A percentile compares a stretch with the other conserved stretches of the same genome.
Evolutionary conservation across 2,888 invertebrate genomes (phyloP).

Genomic region (Orchesellides sinensis): DNA sequence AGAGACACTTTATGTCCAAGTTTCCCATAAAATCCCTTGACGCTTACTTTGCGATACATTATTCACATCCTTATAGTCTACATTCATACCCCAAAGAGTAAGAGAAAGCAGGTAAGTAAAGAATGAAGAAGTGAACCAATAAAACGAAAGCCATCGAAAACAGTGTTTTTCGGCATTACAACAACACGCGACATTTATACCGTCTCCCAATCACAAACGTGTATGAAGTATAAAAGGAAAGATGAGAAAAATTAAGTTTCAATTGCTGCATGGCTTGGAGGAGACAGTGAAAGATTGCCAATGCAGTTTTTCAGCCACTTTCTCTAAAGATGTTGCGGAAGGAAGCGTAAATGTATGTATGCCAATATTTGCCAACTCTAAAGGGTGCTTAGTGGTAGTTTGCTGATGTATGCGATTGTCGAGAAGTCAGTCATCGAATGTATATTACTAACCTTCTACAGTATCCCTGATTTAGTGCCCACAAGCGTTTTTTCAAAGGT

Average conservation of each 20-base stretch:
- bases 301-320: slow-evolving; percentile 8
- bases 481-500: neutral
- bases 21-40: slow-evolving; percentile 47
- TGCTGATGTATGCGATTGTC: neutral
- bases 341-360: neutral
- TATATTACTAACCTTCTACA: neutral
- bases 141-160: neutral
- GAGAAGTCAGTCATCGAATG: neutral
- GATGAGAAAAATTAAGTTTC: slow-evolving; percentile 45
- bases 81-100: neutral
- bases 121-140: slow-evolving; percentile 25
- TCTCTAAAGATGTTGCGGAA: neutral
- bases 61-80: slow-evolving; percentile 16
- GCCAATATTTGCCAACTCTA: neutral
- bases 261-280: slow-evolving; percentile 12
- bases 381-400: neutral
- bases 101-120: slow-evolving; percentile 23
- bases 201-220: slow-evolving; percentile 31
- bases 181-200: neutral
- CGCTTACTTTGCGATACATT: slow-evolving; percentile 40
- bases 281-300: slow-evolving; percentile 50
- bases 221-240: slow-evolving; percentile 18
- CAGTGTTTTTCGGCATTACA: slow-evolving; percentile 5
- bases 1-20: slow-evolving; percentile 45
- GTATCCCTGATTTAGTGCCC: neutral